Conservation (phyloP, 2,888 invertebrate genomes). For the Gibbula magus region DNA sequence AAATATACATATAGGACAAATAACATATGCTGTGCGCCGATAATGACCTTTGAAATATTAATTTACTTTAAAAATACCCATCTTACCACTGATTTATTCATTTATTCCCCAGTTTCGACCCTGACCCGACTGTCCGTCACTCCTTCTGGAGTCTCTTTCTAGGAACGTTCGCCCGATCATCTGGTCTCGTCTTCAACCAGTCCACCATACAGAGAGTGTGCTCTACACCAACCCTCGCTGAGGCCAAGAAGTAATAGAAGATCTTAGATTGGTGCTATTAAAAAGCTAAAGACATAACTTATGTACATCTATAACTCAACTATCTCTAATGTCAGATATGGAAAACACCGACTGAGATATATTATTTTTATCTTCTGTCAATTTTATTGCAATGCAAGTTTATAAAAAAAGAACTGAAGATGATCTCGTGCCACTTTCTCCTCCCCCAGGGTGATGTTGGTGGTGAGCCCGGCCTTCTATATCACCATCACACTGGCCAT, state of each 20-base stretch:
- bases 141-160: constrained; percentile 56
- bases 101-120: constrained; percentile 49
- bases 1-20: too few species aligned
- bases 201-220: constrained; percentile 58
- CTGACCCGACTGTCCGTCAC: constrained; percentile 55
- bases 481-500: constrained; percentile 47
- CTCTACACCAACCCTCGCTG: constrained; percentile 46
- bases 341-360: neutral
- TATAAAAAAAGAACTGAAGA: too few species aligned
- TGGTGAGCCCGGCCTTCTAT: constrained; percentile 52
- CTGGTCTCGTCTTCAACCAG: constrained; percentile 58
- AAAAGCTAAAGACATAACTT: too few species aligned
- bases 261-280: too few species aligned
- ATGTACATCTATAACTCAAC: too few species aligned
- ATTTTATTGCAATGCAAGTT: too few species aligned
- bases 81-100: neutral
- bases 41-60: too few species aligned
- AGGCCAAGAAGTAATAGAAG: constrained; percentile 47
- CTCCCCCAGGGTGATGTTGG: constrained; percentile 47
- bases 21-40: too few species aligned
- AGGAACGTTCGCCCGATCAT: constrained; percentile 50
- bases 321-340: neutral
- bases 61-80: too few species aligned
- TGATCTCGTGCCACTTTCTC: neutral
- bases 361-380: neutral